A percentile compares a stretch with the other conserved stretches of the same genome.
Conservation (phyloP, 2,888 invertebrate genomes). For the Pogonocherus hispidulus region DNA sequence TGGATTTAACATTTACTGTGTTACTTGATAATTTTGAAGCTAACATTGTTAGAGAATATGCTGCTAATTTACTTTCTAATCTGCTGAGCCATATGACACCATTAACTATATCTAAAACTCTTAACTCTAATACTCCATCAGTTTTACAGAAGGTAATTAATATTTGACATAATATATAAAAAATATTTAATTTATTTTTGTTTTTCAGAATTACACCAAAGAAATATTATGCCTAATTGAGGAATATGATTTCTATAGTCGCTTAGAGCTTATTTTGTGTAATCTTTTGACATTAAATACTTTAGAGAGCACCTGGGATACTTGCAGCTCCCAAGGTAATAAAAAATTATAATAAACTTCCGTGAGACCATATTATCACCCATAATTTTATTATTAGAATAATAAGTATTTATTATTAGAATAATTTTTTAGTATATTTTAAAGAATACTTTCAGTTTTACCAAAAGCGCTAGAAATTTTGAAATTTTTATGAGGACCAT, state of each 20-base stretch:
- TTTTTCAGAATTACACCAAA: constrained; percentile 45
- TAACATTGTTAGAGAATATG: constrained; percentile 72
- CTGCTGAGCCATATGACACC: constrained; percentile 59
- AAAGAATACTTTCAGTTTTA: too few relatives aligned
- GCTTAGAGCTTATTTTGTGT: constrained; percentile 55
- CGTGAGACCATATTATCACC: too few relatives aligned
- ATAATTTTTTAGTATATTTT: too few relatives aligned
- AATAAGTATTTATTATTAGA: too few relatives aligned
- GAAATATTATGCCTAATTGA: constrained; percentile 54
- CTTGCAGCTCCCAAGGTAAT: constrained; percentile 9
- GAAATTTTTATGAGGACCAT: too few relatives aligned
- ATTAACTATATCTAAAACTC: constrained; percentile 34
- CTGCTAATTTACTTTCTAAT: constrained; percentile 70
- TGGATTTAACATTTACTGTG: constrained; percentile 62
- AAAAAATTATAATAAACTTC: background rate
- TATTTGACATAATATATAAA: background rate
- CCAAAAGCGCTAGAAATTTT: too few relatives aligned
- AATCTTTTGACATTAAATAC: constrained; percentile 53
- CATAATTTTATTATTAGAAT: too few relatives aligned
- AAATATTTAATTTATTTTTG: constrained; percentile 13
- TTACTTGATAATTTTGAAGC: constrained; percentile 70
- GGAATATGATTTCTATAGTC: constrained; percentile 60
- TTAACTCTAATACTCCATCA: constrained; percentile 23
- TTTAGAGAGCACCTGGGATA: constrained; percentile 1
- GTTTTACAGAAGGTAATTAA: constrained; percentile 45